These are phyloP conservation scores for Formica aserva DNA, from an alignment of 2,888 invertebrate genomes.

Conservation along the genomic window DNA sequence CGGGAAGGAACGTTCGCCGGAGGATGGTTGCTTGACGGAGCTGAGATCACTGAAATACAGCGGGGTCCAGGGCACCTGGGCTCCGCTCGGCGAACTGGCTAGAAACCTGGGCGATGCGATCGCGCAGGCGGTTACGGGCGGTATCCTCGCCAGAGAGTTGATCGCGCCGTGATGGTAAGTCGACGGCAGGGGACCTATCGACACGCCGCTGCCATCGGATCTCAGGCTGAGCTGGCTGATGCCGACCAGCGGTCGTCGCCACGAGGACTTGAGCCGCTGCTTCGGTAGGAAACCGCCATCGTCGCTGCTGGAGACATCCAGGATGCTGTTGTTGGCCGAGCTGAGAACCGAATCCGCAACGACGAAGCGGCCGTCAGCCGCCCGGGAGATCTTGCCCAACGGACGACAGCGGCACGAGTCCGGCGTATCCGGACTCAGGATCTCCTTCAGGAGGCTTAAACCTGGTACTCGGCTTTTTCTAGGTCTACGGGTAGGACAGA, in stretches of 20 bases:
- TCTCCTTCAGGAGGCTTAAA: constrained; percentile 91
- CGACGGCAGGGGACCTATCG: constrained; percentile 74
- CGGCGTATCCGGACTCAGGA: constrained; percentile 86
- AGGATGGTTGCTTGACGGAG: constrained; percentile 93
- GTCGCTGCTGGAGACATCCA: constrained; percentile 91
- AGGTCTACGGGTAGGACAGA: constrained; percentile 89
- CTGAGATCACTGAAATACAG: constrained; percentile 95
- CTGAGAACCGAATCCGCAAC: constrained; percentile 87
- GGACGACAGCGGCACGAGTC: constrained; percentile 85
- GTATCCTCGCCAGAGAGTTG: constrained; percentile 71
- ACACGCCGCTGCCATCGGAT: constrained; percentile 89
- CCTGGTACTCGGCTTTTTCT: constrained; percentile 98
- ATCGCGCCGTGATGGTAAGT: constrained; percentile 68
- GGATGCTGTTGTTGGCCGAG: constrained; percentile 87
- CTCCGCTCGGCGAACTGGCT: constrained; percentile 87
- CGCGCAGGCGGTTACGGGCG: constrained; percentile 76
- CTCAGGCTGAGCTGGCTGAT: constrained; percentile 90
- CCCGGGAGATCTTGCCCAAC: constrained; percentile 90
- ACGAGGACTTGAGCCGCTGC: constrained; percentile 79
- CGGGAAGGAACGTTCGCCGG: constrained; percentile 92
- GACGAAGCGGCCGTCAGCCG: constrained; percentile 92
- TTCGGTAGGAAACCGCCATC: constrained; percentile 94
- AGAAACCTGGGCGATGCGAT: constrained; percentile 82
- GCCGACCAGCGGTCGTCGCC: constrained; percentile 87
- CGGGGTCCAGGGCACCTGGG: constrained; percentile 90